These are phyloP conservation scores for Chlorops oryzae DNA, from an alignment of 1,140 invertebrate genomes.

Conservation along the genomic window DNA sequence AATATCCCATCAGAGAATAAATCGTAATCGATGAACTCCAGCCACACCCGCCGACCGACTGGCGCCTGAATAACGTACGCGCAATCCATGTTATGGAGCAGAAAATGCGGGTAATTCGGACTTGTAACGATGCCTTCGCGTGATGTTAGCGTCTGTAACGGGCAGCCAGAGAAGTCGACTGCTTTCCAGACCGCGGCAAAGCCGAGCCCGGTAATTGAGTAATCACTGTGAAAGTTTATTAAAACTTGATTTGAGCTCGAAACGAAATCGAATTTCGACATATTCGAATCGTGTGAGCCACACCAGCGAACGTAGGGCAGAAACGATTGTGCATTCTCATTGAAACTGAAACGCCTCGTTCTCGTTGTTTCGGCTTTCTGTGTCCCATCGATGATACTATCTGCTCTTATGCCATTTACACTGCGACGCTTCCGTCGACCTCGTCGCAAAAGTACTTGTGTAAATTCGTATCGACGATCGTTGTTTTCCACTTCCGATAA, in stretches of 20 bases:
- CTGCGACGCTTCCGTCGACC: conserved; percentile 7
- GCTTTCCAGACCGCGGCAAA: conserved; percentile 62
- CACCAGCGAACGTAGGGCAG: conserved; percentile 50
- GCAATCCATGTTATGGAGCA: conserved; percentile 62
- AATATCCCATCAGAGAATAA: conserved; percentile 53
- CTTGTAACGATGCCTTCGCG: conserved; percentile 55
- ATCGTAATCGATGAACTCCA: conserved; percentile 58
- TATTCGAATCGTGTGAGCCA: conserved; percentile 52
- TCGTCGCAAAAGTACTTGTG: not conserved
- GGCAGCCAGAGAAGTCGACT: conserved; percentile 62
- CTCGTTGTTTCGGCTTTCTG: too few species aligned
- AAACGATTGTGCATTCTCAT: conserved; percentile 20
- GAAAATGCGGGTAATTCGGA: conserved; percentile 64
- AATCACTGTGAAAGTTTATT: conserved; percentile 65
- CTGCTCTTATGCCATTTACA: not conserved
- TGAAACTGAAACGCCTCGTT: conserved; percentile 25
- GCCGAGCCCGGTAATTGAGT: conserved; percentile 59
- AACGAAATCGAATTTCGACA: conserved; percentile 56
- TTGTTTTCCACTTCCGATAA: conserved; percentile 1
- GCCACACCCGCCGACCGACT: conserved; percentile 55
- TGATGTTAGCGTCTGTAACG: conserved; percentile 57
- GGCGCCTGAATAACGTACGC: conserved; percentile 60
- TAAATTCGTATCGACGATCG: not conserved
- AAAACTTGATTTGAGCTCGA: conserved; percentile 55
- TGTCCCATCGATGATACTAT: not conserved